Conservation (phyloP, 2,797 vertebrate species). For the Pseudochirops corinnae region DNA sequence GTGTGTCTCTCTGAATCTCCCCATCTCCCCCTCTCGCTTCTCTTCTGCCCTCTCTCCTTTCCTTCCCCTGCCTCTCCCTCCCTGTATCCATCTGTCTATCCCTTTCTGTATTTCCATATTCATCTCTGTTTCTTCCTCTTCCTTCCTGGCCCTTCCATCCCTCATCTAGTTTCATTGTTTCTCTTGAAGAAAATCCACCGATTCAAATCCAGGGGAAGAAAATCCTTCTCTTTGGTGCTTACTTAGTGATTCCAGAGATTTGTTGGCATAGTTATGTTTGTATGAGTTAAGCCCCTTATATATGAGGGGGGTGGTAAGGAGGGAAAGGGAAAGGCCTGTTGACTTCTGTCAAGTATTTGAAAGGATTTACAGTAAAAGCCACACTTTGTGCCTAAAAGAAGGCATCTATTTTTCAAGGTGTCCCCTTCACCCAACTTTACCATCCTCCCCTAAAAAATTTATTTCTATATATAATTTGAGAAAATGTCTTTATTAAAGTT, state of each 20-base stretch:
- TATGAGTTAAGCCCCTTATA: fast-evolving
- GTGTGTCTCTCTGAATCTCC: background rate
- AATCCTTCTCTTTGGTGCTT: background rate
- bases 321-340: background rate
- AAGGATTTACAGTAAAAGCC: background rate
- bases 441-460: background rate
- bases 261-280: slow-evolving; percentile 3
- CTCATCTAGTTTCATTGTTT: background rate
- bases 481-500: background rate
- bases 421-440: background rate
- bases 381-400: fast-evolving
- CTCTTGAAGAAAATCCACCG: background rate
- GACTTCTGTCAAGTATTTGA: fast-evolving
- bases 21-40: background rate
- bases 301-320: fast-evolving
- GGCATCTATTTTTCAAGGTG: background rate
- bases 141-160: background rate
- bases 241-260: background rate
- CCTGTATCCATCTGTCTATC: background rate
- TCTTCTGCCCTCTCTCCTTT: too few relatives aligned
- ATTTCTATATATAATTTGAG: background rate
- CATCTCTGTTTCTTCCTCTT: background rate
- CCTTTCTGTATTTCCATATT: background rate
- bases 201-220: slow-evolving; percentile 9
- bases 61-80: background rate